Base-by-base conservation (phyloP, 2,888 invertebrate genomes). In the Cantharis rustica region DNA sequence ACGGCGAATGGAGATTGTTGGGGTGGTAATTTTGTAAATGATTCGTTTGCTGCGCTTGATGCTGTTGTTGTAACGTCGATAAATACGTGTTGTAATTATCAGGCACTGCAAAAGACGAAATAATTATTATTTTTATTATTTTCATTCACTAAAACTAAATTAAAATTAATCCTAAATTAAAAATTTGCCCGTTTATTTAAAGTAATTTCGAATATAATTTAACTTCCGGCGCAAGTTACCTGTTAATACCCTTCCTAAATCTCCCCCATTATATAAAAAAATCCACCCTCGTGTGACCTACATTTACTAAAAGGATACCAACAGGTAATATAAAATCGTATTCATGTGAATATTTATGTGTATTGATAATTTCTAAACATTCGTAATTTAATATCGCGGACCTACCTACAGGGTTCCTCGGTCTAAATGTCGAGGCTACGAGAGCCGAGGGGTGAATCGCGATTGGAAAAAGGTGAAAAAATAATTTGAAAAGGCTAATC, bases 71-170 rank as follows among this genome's bases (percentile, higher is more conserved):
- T 61, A 88, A 85, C 73, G 89, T 87, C 77, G 88, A 87, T 80
- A 91, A 88, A 87, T 91, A 90, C 86, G 88, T 90, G 86, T 89
- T 90, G 87, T 91, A 93, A 84, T 91, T 92, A 85, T 93, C 93
- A 81, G 92, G 90, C 87, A 93, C 93, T 93, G 90, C 47, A 90
- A 90, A 75, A 81, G 86, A 82, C 84, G 79, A 72, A 80, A 69
- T 23, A 23, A 9, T 1, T 23, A 23, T 23, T n/a, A n/a, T n/a
- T n/a, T n/a, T n/a, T n/a, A n/a, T n/a, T n/a, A n/a, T 27, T 27
- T 27, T 27, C 11, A 27, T 27, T 27, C 11, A 11, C 27, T 0
- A 27, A 27, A 11, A 27, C 27, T 11, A 27, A 27, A 27, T 27
- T 27, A 11, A 27, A 23, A n/a, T n/a, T 20, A 20, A 20, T 2